Conservation (phyloP, 2,888 invertebrate species). For the Oxystoma pomonae region DNA sequence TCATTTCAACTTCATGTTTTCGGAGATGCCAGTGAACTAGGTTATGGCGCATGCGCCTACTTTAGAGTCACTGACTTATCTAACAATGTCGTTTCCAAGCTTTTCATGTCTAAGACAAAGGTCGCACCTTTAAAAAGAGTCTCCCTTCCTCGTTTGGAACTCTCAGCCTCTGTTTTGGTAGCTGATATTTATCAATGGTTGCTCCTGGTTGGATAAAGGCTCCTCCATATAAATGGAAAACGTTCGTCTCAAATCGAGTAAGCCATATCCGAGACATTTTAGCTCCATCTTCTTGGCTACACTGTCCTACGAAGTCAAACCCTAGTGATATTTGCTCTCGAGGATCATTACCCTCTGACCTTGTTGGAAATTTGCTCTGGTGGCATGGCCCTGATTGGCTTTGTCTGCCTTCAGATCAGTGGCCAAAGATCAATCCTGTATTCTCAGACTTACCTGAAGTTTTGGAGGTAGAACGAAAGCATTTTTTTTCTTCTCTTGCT, state of each 20-base stretch:
- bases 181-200: slow-evolving; percentile 5
- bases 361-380: slow-evolving; percentile 6
- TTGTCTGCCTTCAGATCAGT: neutral
- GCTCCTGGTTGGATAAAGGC: slow-evolving; percentile 2
- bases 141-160: slow-evolving; percentile 3
- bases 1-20: too few relatives aligned
- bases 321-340: slow-evolving; percentile 13
- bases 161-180: neutral
- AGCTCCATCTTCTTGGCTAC: slow-evolving; percentile 6
- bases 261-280: slow-evolving; percentile 2
- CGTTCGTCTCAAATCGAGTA: neutral
- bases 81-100: too few relatives aligned
- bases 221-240: slow-evolving; percentile 8
- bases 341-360: slow-evolving; percentile 6
- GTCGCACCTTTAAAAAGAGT: slow-evolving; percentile 1
- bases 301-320: slow-evolving; percentile 6
- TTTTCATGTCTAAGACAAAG: neutral
- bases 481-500: neutral
- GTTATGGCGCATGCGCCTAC: slow-evolving; percentile 10
- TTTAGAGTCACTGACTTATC: slow-evolving; percentile 4
- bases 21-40: neutral
- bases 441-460: neutral
- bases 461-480: neutral
- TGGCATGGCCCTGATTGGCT: slow-evolving; percentile 4
- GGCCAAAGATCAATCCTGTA: neutral